Evolutionary conservation across 2,113 vertebrate genomes (phyloP), one percentile per base, ranked within the genome.

Genomic region (Dissostichus mawsoni): DNA sequence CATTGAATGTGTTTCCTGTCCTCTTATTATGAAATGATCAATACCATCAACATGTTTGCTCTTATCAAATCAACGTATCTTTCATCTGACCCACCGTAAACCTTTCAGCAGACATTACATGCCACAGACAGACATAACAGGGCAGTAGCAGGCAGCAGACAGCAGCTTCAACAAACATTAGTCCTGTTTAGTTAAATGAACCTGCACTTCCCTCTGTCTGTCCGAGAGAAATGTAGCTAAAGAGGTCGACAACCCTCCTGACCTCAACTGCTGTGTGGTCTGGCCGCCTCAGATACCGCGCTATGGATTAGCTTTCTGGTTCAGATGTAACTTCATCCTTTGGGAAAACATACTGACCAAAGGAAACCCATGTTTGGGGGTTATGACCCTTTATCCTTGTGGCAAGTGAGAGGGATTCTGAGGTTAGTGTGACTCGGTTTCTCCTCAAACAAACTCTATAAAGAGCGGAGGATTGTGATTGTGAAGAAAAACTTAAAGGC

Each of bases 311-410:
- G 70, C 55, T 63, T 66, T 82, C 74, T 76, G 81, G 47, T 89
- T 84, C 77, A 81, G 70, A 77, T 83, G 91, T 89, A 93, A 94
- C 86, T 80, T 85, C 51, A 94, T 91, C 91, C 87, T 81, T 91
- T 93, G 89, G 90, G 86, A 90, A 93, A 93, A 92, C 86, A 91
- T 18, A 74, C 70, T 84, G 87, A 88, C 87, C 92, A 91, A 90
- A 90, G 83, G 78, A 82, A 86, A 87, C 59, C 76, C 63, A 55
- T 89, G 86, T 92, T 86, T 90, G 68, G 83, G 69, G 91, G 75
- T 85, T 74, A 14, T 71, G 82, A 89, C 90, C 83, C 69, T 82
- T 85, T 82, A 80, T 87, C 82, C 72, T 81, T 53, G 10, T 44
- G 55, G 71, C 74, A 78, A 84, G 78, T 44, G 53, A 84, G 78